phyloP scores from a whole-genome alignment of 2,888 invertebrate genomes.

The Monoplex corrugatus region DNA sequence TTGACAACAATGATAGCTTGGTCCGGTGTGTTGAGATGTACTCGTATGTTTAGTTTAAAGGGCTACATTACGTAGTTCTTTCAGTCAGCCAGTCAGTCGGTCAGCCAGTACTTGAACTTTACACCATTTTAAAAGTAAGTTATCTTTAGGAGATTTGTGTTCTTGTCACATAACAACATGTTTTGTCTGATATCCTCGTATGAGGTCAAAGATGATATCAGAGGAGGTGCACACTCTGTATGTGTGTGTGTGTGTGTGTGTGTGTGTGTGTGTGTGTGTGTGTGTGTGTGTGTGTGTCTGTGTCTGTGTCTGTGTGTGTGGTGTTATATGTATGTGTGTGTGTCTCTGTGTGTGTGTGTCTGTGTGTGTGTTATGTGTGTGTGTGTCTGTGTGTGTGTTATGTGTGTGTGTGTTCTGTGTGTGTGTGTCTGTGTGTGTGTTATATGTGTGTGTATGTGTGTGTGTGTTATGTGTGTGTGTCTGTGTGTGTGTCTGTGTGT shows the following conservation, averaged over 20 bases:
- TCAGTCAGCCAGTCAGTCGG: no score
- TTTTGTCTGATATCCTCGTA: no score
- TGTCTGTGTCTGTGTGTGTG: background rate
- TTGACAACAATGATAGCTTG: no score
- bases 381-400: constrained; percentile 6
- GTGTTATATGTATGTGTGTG: background rate
- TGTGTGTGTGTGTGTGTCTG: background rate
- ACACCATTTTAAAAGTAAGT: no score
- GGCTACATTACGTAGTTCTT: no score
- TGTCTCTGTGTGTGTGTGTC: background rate
- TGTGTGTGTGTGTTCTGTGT: background rate
- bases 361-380: background rate
- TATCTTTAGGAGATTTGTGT: no score
- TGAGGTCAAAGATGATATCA: no score
- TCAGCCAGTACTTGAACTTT: no score
- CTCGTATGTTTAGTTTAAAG: no score
- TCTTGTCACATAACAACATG: no score
- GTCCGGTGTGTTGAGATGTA: no score
- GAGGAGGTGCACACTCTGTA: background rate
- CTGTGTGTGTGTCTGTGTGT: background rate
- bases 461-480: background rate
- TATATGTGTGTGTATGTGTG: background rate
- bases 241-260: constrained; percentile 1
- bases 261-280: background rate
- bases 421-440: background rate